Conservation (phyloP, 2,797 vertebrate species). For the Clarias pachynema region DNA sequence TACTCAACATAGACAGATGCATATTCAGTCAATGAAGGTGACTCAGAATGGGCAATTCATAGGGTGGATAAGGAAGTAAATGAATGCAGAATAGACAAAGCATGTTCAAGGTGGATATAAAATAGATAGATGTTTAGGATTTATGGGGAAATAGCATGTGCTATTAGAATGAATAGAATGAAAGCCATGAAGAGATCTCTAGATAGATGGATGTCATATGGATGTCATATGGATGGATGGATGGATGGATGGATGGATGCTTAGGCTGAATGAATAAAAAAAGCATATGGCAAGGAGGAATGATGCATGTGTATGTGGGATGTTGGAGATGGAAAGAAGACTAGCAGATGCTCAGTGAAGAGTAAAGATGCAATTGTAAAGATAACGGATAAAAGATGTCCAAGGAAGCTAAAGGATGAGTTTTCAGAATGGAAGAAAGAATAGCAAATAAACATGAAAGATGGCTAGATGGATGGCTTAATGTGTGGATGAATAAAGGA, state of each 20-base stretch:
- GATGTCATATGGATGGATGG: neutral
- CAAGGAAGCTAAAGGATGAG: neutral
- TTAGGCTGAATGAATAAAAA: neutral
- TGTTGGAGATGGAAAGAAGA: neutral
- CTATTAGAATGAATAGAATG: neutral
- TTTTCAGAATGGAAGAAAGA: neutral
- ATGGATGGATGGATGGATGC: neutral
- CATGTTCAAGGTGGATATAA: neutral
- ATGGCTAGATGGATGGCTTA: neutral
- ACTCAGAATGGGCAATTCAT: neutral
- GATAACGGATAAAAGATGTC: neutral
- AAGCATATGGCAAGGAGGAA: neutral
- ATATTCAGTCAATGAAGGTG: neutral
- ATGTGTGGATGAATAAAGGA: neutral
- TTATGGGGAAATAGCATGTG: neutral
- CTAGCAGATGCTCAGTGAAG: neutral
- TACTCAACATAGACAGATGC: neutral
- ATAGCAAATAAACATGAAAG: neutral
- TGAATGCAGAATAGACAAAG: neutral
- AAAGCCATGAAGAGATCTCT: neutral
- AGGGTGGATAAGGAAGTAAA: neutral
- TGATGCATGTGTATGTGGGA: neutral
- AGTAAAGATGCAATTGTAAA: neutral
- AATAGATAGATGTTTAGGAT: neutral
- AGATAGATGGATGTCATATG: neutral